These are phyloP conservation scores for Meloidogyne floridensis DNA, from an alignment of 1,140 invertebrate genomes.

Conservation along the genomic window DNA sequence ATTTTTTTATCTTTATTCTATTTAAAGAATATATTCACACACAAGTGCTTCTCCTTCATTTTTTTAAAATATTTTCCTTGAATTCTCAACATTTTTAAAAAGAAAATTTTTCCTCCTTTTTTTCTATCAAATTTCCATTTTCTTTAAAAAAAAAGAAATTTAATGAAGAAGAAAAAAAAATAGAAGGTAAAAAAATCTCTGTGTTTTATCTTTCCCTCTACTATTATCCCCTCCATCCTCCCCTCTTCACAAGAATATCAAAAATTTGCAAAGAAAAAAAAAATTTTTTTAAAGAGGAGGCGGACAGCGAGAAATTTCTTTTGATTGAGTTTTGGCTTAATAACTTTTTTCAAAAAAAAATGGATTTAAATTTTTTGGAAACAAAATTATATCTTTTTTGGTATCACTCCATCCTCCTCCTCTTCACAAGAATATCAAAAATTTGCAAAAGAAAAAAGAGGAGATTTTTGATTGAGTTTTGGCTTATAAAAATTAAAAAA, in stretches of 20 bases:
- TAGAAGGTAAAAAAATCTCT: not conserved
- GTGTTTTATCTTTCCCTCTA: not conserved
- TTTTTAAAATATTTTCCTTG: not conserved
- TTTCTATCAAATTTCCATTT: conserved; percentile 6
- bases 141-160: not conserved
- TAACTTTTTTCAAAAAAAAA: not conserved
- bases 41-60: not conserved
- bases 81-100: not conserved
- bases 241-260: not conserved
- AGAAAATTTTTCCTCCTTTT: not conserved
- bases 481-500: not conserved
- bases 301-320: not conserved
- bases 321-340: not conserved
- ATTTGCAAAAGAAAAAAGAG: not conserved
- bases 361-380: no score
- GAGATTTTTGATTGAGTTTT: not conserved
- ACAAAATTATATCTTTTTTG: no score
- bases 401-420: no score
- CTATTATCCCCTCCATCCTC: no score
- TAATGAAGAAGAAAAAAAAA: not conserved
- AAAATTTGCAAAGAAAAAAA: not conserved
- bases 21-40: not conserved
- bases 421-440: not conserved
- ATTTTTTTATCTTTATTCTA: not conserved
- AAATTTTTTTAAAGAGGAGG: not conserved